Base-by-base conservation (phyloP, 2,888 invertebrate species). In the Andricus curvator region DNA sequence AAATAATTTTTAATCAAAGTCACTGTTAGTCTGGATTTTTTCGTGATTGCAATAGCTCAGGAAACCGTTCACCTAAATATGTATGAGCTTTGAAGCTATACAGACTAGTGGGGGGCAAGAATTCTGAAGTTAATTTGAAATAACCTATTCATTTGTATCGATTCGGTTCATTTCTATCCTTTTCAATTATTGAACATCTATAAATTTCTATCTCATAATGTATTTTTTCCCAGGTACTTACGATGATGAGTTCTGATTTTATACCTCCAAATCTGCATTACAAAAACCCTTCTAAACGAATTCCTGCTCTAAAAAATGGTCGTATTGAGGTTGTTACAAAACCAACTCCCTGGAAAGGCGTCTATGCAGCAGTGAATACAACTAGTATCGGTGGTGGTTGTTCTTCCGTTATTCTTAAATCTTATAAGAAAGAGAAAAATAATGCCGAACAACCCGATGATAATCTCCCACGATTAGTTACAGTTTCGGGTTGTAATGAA, bases 401-500 rank as follows among this genome's bases (percentile, higher is more conserved):
- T 33, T 4, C 44, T 13, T 84, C 86, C 29, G 15, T 86, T 56
- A 78, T 86, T 17, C 65, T 87, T 13, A 85, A 84, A 66, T 29
- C 78, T 1, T 81, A 80, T 74, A n/a, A 65, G 0, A 87, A 85
- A 78, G 20, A 67, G 8, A 85, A 85, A 67, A 74, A 74, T 0
- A 96, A 95, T 89, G 92, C 93, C 1, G 95, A 94, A 22, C 86
- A 94, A 29, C 95, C 96, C 0, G 87, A 89, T 0, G 96, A 96
- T 86, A 93, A 95, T 83, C 89, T 96, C 0, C 96, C 96, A 0
- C 94, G 97, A 77, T 92, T 98, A 77, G 94, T 96, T 11, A 95
- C 95, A 78, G 95, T 94, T 82, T 96, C 97, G 68, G 97, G 97
- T 0, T 94, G 98, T 79, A 97, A 97, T 0, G 95, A 96, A 89